Percentiles rank a stretch among this genome's conserved stretches.
phyloP scores from a whole-genome alignment of 1,140 invertebrate genomes.

The Brachionus manjavacas region DNA sequence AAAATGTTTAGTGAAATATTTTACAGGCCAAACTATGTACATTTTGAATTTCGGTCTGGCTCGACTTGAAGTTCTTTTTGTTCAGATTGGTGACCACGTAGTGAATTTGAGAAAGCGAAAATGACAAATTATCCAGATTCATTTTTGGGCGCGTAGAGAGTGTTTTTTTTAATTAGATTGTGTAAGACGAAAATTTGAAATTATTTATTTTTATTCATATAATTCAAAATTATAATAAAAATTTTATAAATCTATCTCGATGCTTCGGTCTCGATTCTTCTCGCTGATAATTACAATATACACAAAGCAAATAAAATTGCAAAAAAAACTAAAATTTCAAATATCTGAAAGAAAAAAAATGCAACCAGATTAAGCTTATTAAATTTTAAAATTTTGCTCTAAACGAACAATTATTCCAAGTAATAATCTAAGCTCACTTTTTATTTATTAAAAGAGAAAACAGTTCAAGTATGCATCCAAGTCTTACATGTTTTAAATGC shows the following conservation, averaged over 20 bases:
- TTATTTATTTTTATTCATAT: slow-evolving; percentile 19
- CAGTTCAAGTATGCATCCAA: background rate
- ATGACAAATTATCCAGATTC: slow-evolving; percentile 94
- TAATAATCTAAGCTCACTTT: background rate
- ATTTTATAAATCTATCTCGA: background rate
- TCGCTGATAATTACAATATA: slow-evolving; percentile 9
- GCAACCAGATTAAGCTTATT: background rate
- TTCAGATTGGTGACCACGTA: slow-evolving; percentile 88
- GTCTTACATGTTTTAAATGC: background rate
- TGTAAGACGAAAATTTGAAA: slow-evolving; percentile 15
- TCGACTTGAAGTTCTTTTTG: slow-evolving; percentile 87
- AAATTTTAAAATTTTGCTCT: background rate
- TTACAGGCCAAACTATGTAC: slow-evolving; percentile 58
- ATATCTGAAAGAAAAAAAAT: background rate
- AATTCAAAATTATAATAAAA: slow-evolving; percentile 26
- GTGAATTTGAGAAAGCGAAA: slow-evolving; percentile 94
- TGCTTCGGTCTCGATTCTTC: background rate
- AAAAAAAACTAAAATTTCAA: slow-evolving; percentile 2
- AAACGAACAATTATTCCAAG: background rate
- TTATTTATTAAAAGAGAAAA: background rate
- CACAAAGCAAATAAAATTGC: background rate
- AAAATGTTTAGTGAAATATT: slow-evolving; percentile 5
- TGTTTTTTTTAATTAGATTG: background rate
- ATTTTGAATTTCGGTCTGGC: slow-evolving; percentile 72
- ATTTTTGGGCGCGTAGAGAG: slow-evolving; percentile 65